A percentile compares a stretch with the other conserved stretches of the same genome.
phyloP scores from a whole-genome alignment of 2,797 vertebrate genomes.

The Muscicapa striata region DNA sequence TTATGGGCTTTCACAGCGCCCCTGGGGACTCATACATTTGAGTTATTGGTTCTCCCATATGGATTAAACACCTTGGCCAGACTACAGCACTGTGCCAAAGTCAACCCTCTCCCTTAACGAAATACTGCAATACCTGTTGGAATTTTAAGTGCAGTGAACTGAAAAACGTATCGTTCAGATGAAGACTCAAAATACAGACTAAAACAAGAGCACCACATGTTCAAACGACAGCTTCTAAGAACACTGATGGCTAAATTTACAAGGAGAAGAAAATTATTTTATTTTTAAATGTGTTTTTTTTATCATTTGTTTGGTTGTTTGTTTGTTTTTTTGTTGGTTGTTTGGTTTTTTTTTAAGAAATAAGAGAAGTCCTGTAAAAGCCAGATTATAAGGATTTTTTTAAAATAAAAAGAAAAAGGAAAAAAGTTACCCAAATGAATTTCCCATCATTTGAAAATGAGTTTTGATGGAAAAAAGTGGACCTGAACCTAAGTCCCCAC shows the following conservation, averaged over 20 bases:
- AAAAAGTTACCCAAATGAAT: not conserved
- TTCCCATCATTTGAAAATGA: not conserved
- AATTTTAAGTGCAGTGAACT: not conserved
- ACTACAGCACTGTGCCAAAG: not conserved
- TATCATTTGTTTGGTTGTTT: no score
- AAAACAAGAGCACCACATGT: not conserved
- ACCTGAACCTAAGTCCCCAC: not conserved
- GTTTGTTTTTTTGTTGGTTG: no score
- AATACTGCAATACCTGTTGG: not conserved
- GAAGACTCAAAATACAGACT: not conserved
- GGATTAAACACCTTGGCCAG: not conserved
- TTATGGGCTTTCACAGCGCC: not conserved
- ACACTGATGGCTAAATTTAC: not conserved
- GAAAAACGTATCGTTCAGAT: not conserved
- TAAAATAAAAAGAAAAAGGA: not conserved
- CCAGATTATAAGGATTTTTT: not conserved
- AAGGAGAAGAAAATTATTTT: not conserved
- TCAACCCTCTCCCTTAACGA: not conserved
- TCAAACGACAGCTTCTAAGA: not conserved
- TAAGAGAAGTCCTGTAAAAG: not conserved
- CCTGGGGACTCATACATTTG: accelerated
- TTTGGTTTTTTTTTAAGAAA: not conserved
- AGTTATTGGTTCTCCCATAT: not conserved
- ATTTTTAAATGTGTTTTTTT: not conserved
- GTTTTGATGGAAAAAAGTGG: not conserved